phyloP scores from a whole-genome alignment of 2,888 invertebrate genomes.

The Ectemnius lituratus region DNA sequence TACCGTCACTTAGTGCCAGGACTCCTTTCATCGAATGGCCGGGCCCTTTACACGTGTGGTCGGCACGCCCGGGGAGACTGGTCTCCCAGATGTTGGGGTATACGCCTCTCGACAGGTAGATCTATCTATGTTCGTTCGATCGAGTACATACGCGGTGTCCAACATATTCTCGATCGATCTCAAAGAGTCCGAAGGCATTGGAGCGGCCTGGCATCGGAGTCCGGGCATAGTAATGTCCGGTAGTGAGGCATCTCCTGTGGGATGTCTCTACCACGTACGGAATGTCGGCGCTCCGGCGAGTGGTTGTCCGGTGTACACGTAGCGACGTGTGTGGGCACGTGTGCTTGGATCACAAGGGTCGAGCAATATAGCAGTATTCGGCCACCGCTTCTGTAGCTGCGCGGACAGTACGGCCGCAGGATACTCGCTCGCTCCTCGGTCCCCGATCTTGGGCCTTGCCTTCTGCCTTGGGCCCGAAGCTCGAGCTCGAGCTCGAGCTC shows the following conservation, averaged over 20 bases:
- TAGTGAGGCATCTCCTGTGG: conserved; percentile 2
- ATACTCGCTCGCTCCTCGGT: conserved; percentile 18
- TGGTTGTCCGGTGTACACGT: conserved; percentile 28
- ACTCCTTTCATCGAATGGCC: conserved; percentile 61
- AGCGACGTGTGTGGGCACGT: conserved; percentile 66
- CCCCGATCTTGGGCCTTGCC: conserved; percentile 32
- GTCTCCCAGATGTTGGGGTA: neutral
- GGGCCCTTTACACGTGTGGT: conserved; percentile 28
- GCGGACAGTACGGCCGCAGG: conserved; percentile 17
- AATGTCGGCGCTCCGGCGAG: conserved; percentile 19
- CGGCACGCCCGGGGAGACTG: conserved; percentile 2
- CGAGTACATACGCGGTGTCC: too few relatives aligned
- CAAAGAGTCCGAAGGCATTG: neutral
- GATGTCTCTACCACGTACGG: conserved; percentile 22
- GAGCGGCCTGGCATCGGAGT: neutral
- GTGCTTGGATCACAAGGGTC: conserved; percentile 70
- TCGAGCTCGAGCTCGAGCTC: conserved; percentile 19
- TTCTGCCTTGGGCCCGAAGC: conserved; percentile 10
- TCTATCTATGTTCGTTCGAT: neutral
- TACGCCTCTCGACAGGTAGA: conserved; percentile 4
- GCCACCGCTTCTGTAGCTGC: conserved; percentile 66
- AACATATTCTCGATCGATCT: conserved; percentile 1
- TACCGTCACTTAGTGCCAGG: conserved; percentile 68
- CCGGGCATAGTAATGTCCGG: neutral
- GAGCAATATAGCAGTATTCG: conserved; percentile 70